These are phyloP conservation scores for Chrosomus eos DNA, from an alignment of 2,797 vertebrate genomes.

Conservation along the genomic window DNA sequence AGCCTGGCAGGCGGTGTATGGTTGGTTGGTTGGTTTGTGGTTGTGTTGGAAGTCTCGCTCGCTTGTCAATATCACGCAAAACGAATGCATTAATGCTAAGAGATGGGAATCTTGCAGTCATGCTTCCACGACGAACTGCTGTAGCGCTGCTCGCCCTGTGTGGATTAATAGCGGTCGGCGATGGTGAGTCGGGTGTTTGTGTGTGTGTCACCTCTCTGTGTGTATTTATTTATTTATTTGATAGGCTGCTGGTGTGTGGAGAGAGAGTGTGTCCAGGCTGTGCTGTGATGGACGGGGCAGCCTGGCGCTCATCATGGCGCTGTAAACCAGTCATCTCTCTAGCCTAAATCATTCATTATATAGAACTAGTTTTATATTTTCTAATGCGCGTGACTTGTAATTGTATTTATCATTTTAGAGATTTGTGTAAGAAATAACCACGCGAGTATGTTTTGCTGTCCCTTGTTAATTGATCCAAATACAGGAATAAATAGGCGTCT, in stretches of 20 bases:
- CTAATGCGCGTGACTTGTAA: neutral
- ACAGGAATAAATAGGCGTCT: neutral
- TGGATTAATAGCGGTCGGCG: conserved; percentile 68
- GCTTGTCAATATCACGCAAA: conserved; percentile 70
- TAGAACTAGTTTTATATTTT: neutral
- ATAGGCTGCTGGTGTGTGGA: conserved; percentile 40
- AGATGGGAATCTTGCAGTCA: conserved; percentile 79
- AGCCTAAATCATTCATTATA: conserved; percentile 41
- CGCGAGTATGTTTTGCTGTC: neutral
- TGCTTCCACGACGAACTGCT: conserved; percentile 73
- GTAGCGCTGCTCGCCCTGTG: conserved; percentile 71
- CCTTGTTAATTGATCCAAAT: neutral
- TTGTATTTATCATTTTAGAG: neutral
- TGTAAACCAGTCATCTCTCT: conserved; percentile 62
- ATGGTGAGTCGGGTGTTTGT: conserved; percentile 73
- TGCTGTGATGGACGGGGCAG: conserved; percentile 71
- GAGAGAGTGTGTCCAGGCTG: conserved; percentile 50
- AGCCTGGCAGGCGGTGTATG: conserved; percentile 71
- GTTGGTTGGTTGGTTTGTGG: conserved; percentile 73
- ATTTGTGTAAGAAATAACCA: neutral
- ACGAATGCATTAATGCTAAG: conserved; percentile 73
- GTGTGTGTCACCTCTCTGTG: conserved; percentile 66
- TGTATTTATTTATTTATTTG: conserved; percentile 64
- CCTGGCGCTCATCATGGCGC: conserved; percentile 80
- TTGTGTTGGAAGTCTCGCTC: conserved; percentile 73